Conservation (phyloP, 2,113 vertebrate genomes). For the Burhinus bistriatus region DNA sequence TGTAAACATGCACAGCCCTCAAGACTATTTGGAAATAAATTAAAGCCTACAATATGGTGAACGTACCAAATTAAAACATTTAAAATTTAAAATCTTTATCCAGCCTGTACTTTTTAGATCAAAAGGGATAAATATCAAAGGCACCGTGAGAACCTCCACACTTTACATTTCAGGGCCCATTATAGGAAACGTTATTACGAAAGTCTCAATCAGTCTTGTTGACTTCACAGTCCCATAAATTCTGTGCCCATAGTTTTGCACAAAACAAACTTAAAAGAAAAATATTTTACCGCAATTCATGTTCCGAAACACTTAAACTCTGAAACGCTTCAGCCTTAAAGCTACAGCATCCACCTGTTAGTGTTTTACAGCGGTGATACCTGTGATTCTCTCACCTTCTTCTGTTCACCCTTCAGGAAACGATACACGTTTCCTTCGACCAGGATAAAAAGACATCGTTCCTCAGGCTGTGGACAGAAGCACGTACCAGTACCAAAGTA, state of each 20-base stretch:
- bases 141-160: neutral
- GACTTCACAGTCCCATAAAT: neutral
- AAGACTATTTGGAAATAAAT: neutral
- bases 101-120: neutral
- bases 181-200: neutral
- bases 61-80: neutral
- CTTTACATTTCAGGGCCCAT: neutral
- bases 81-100: neutral
- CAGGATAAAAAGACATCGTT: no score
- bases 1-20: neutral
- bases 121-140: neutral
- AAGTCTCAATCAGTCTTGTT: neutral
- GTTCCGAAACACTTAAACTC: neutral
- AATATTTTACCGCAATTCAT: neutral
- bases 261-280: neutral
- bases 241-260: neutral
- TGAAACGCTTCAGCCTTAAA: neutral
- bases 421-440: accelerated
- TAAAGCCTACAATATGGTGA: neutral
- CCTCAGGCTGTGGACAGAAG: neutral
- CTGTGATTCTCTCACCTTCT: neutral
- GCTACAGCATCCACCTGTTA: neutral
- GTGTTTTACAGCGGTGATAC: accelerated
- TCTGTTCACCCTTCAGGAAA: neutral
- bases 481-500: accelerated